Percentiles rank a stretch among this genome's conserved stretches.
phyloP scores from a whole-genome alignment of 1,140 invertebrate species.

The Pemphigus obesinymphae region DNA sequence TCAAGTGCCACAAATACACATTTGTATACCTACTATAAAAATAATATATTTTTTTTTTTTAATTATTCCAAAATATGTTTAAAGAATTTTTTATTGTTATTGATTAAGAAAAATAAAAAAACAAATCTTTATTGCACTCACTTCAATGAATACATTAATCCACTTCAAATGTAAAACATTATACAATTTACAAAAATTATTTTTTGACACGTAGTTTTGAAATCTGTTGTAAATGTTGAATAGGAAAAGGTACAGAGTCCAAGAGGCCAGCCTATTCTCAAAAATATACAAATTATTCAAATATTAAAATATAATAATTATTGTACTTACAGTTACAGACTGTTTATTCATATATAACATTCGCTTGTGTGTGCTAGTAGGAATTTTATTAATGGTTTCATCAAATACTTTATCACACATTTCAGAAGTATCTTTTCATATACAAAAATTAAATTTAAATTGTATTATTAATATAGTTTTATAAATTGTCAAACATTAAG shows the following conservation, averaged over 20 bases:
- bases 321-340: neutral
- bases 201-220: conserved; percentile 1
- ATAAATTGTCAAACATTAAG: neutral
- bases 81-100: too few species aligned
- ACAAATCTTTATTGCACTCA: too few species aligned
- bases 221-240: neutral
- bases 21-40: too few species aligned
- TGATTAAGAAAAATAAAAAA: too few species aligned
- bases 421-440: neutral
- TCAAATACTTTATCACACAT: neutral
- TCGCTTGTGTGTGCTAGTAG: conserved; percentile 1
- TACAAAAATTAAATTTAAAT: neutral
- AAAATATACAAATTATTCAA: neutral
- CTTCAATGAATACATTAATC: too few species aligned
- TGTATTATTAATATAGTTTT: too few species aligned
- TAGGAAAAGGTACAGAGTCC: neutral
- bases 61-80: too few species aligned
- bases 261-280: neutral
- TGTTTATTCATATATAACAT: conserved; percentile 11
- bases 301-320: neutral
- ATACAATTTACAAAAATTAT: neutral
- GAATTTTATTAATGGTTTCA: neutral
- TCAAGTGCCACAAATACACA: too few species aligned
- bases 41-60: too few species aligned
- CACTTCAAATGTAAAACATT: neutral